Base-by-base conservation (phyloP, 2,888 invertebrate genomes). In the Eilema caniola region DNA sequence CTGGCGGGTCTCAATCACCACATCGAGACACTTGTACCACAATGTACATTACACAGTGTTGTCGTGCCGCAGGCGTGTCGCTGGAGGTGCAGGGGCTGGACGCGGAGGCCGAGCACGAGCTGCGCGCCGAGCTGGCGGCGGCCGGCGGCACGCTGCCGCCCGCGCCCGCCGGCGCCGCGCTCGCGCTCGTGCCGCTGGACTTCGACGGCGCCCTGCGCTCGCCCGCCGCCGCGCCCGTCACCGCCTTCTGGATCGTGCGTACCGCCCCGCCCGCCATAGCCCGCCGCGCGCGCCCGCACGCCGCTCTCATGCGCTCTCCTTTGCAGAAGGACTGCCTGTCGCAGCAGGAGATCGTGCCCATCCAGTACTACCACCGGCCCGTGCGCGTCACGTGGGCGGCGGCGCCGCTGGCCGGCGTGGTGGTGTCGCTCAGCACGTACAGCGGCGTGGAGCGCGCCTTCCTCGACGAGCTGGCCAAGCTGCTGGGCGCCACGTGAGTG, bases 371-470 rank as follows among this genome's bases (percentile, higher is more conserved):
- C 87, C 98, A 98, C 87, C 94, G 95, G 24, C 97, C 97, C 0
- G 93, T 97, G 62, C 95, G 95, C 0, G 72, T 92, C 28, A 88
- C 91, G 12, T 83, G 82, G 81, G 84, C 93, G 0, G 85, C 90
- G 0, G 97, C 97, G 0, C 90, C 92, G 0, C 90, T 99, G 25
- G 82, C 88, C 0, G 97, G 96, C 61, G 97, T 98, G 83, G 97
- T 98, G 0, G 96, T 98, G 69, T 97, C 98, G 14, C 96, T 98
- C 76, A 98, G 98, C 82, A 97, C 97, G 0, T 98, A 98, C 88
- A 92, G 95, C 16, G 97, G 97, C 0, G 93, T 96, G 12, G 98
- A 98, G 91, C 93, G 98, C 33, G 96, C 96, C 28, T 98, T 97
- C 84, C 93, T 99, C 0, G 96, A 96, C 71, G 95, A 96, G 53